Base-by-base conservation (phyloP, 2,797 vertebrate species). In the Zenarchopterus dispar region DNA sequence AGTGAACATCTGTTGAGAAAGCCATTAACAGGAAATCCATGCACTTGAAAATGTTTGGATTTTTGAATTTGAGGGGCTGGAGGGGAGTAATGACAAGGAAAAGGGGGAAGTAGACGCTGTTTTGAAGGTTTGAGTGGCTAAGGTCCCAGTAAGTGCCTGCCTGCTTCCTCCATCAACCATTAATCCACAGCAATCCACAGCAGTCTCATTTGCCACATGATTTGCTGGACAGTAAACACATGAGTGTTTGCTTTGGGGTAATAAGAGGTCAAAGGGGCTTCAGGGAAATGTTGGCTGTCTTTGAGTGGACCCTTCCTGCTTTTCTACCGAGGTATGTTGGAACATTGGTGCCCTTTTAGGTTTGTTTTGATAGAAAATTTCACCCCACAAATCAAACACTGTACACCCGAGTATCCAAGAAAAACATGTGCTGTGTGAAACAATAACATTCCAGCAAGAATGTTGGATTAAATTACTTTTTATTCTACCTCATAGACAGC, bases 41-140 rank as follows among this genome's bases (percentile, higher is more conserved):
- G 75, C 65, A 47, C 62, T 86, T 77, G 41, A 77, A 86, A 72
- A 57, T 68, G 24, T 43, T 69, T 39, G 51, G 75, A 70, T 61
- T 72, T n/a, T 80, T 73, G 63, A 84, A 81, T 52, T 15, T 39
- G 36, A 8, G 36, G 11, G 36, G 7, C 36, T 15, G 36, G 50
- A 56, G 57, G 23, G 48, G 24, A 13, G 13, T 16, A 39, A 39
- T 39, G 36, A 39, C 36, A 15, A 15, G 36, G 36, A 47, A 72
- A 60, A 74, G 68, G 45, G 61, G 75, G 82, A 86, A 78, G 71
- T 67, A 54, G 67, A 48, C 53, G 11, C 2, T 53, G 80, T 87
- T 94, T 91, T 92, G 88, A 91, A 88, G 84, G 86, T 81, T 39
- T 75, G n/a, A 89, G 84, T 85, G 77, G 67, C 81, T 82, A 87